Evolutionary conservation across 2,797 vertebrate genomes (phyloP).

Genomic region (Leuciscus waleckii): DNA sequence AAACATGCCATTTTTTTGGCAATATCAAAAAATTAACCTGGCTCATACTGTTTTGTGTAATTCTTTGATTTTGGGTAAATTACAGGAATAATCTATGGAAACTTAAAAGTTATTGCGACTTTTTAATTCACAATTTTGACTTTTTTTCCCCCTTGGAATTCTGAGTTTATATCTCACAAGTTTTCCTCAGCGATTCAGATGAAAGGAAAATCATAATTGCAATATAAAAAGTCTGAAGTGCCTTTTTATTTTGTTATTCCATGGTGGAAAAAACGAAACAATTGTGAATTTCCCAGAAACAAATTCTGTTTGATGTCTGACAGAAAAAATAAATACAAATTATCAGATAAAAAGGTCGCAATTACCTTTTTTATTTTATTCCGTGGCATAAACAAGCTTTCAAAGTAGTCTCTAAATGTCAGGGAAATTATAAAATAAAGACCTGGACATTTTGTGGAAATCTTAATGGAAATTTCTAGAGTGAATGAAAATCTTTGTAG

Average conservation of each 20-base stretch:
- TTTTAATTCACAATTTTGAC: too few relatives aligned
- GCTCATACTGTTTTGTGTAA: not conserved
- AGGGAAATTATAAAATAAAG: not conserved
- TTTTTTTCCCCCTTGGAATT: too few relatives aligned
- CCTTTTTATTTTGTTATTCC: too few relatives aligned
- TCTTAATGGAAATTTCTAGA: not conserved
- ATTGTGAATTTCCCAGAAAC: too few relatives aligned
- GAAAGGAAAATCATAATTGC: not conserved
- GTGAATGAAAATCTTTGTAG: not conserved
- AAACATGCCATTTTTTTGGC: slow-evolving; percentile 46
- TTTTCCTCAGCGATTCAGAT: not conserved
- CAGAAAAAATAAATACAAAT: too few relatives aligned
- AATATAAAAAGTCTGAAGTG: not conserved
- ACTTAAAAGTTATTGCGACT: not conserved
- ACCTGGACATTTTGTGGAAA: not conserved
- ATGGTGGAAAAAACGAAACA: too few relatives aligned
- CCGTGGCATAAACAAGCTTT: too few relatives aligned
- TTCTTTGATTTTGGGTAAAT: not conserved
- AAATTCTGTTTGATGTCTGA: too few relatives aligned
- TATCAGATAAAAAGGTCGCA: too few relatives aligned
- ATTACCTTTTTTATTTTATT: too few relatives aligned
- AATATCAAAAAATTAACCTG: not conserved
- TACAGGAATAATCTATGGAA: not conserved
- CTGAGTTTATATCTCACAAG: too few relatives aligned
- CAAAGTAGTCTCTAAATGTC: not conserved